A percentile compares a stretch with the other conserved stretches of the same genome.
These are phyloP conservation scores for Uria aalge DNA, from an alignment of 2,113 vertebrate species.

Conservation along the genomic window DNA sequence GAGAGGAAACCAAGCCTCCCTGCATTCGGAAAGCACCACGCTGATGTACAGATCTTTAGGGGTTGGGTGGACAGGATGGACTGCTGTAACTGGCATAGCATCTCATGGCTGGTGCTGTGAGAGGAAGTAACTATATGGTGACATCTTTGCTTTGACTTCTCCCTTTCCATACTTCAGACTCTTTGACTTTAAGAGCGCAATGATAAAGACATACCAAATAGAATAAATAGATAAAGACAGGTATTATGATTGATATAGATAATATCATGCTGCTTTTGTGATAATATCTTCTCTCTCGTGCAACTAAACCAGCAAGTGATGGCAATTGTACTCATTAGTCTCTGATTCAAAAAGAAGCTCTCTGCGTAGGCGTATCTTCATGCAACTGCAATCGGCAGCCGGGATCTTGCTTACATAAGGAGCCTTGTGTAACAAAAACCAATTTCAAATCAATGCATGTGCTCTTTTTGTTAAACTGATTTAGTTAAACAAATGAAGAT, in stretches of 20 bases:
- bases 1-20: not conserved
- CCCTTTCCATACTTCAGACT: not conserved
- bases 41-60: not conserved
- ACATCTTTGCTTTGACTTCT: not conserved
- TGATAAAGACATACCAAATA: not conserved
- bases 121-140: not conserved
- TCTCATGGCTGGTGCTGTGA: not conserved
- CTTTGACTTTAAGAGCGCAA: not conserved
- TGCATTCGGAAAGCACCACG: not conserved
- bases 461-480: not conserved
- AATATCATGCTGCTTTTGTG: not conserved
- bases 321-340: not conserved
- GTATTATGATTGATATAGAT: not conserved
- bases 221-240: not conserved
- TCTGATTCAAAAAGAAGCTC: not conserved
- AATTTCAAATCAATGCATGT: not conserved
- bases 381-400: not conserved
- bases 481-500: not conserved
- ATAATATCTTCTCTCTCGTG: not conserved
- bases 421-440: not conserved
- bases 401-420: not conserved
- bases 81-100: not conserved
- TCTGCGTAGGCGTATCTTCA: not conserved
- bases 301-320: not conserved
- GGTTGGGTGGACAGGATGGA: not conserved